Percentiles rank a stretch among this genome's conserved stretches.
phyloP scores from a whole-genome alignment of 2,113 vertebrate species.

The Chionodraco myersi region DNA sequence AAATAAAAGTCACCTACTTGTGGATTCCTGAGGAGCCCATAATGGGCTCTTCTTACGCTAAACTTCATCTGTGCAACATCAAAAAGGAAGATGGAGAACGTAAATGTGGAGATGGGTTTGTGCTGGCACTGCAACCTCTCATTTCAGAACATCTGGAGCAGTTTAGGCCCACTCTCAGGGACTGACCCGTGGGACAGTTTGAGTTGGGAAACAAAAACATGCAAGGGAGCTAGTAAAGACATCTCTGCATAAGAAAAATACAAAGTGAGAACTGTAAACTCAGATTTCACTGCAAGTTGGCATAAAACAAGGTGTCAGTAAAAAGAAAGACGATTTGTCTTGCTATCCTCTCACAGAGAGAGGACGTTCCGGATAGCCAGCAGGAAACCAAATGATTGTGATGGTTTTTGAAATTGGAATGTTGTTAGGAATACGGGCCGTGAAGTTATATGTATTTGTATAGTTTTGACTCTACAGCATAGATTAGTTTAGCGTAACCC shows the following conservation, averaged over 20 bases:
- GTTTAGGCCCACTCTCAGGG: conserved; percentile 69
- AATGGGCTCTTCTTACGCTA: conserved; percentile 36
- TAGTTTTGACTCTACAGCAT: conserved; percentile 21
- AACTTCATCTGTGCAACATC: conserved; percentile 68
- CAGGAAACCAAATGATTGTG: conserved; percentile 34
- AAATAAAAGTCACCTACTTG: conserved; percentile 65
- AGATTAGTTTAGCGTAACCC: conserved; percentile 24
- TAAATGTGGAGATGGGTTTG: conserved; percentile 70
- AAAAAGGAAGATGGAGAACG: conserved; percentile 68
- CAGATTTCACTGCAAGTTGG: conserved; percentile 10
- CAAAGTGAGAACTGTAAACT: conserved; percentile 15
- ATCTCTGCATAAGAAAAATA: conserved; percentile 38
- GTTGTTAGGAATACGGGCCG: conserved; percentile 5
- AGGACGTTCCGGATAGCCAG: conserved; percentile 30
- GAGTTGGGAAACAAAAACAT: conserved; percentile 73
- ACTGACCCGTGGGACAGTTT: conserved; percentile 73
- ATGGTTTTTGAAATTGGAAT: conserved; percentile 46
- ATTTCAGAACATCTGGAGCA: conserved; percentile 83
- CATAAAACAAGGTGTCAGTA: conserved; percentile 11
- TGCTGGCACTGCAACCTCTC: conserved; percentile 69
- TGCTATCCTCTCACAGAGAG: not conserved
- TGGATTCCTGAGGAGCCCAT: conserved; percentile 41
- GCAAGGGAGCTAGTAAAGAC: conserved; percentile 66
- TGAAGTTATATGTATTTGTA: conserved; percentile 33
- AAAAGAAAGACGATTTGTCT: not conserved